Evolutionary conservation across 2,888 invertebrate genomes (phyloP), one percentile per base, ranked within the genome.

Genomic region (Hoplodrina ambigua): DNA sequence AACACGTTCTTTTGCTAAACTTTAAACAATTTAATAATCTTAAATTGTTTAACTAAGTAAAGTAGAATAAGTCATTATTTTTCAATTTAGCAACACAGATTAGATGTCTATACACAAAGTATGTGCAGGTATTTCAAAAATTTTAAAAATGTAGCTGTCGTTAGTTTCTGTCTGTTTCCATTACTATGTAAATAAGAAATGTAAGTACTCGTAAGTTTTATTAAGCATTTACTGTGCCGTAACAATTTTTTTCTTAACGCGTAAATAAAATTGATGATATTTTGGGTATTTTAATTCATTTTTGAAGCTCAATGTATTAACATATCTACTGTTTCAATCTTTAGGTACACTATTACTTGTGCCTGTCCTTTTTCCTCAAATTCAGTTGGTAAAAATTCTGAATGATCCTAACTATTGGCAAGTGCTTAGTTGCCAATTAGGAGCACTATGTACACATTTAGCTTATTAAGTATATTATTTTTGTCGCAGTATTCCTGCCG

Each of bases 401-500:
- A 59, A 60, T 62, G 58, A 49, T 56, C 25, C 7, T 54, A 15
- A 44, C 8, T 44, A 44, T 19, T 37, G 13, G 1, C 30, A 8
- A 61, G 19, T 56, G 19, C 33, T 33, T 54, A 53, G 67, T 71
- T 66, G 62, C 72, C 72, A 82, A 84, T 83, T 83, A 84, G 20
- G 72, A 50, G 20, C 59, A 25, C 50, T 57, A 15, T 46, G 25
- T 67, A 56, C 41, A 61, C 46, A 61, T 75, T 72, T 64, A 67
- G 70, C 69, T 80, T 81, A 81, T 77, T 81, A 25, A 2, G 25
- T 25, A 84, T 69, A 57, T 75, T 83, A 81, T 85, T 83, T 85
- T 84, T 78, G 77, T 80, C 20, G 61, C 68, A 60, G 72, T 84
- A 78, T 85, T 81, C 81, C 83, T 84, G 81, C 61, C 76, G 85